A percentile compares a stretch with the other conserved stretches of the same genome.
Conservation (phyloP, 2,888 invertebrate species). For the Pseudococcus viburni region DNA sequence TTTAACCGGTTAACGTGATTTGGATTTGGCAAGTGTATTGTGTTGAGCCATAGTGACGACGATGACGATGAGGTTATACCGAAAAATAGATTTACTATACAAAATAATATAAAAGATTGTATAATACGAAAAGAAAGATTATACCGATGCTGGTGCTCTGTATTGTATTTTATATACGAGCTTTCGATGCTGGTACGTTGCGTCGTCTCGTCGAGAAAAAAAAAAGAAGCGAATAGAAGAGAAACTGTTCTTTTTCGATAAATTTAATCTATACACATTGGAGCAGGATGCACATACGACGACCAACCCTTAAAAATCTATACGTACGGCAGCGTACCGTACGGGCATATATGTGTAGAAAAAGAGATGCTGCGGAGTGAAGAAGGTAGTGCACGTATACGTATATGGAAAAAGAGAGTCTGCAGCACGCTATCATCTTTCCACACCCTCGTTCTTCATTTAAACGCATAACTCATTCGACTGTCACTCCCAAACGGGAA, state of each 20-base stretch:
- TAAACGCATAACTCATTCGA: constrained; percentile 60
- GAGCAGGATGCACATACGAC: constrained; percentile 1
- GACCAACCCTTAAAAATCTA: constrained; percentile 15
- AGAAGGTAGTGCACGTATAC: background rate
- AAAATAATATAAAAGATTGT: background rate
- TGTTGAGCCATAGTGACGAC: background rate
- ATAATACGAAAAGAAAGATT: background rate
- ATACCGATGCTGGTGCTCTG: background rate
- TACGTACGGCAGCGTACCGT: background rate
- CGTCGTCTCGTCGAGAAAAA: background rate
- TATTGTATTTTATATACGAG: background rate
- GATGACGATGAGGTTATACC: background rate
- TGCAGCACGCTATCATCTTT: constrained; percentile 65
- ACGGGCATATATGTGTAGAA: too few relatives aligned
- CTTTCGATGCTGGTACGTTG: background rate
- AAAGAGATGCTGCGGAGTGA: background rate
- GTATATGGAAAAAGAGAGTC: constrained; percentile 15
- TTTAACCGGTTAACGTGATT: background rate
- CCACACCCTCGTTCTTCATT: constrained; percentile 66
- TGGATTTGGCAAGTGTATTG: background rate
- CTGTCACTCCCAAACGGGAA: constrained; percentile 66
- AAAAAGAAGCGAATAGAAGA: background rate
- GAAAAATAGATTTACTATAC: background rate
- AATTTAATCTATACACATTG: constrained; percentile 61
- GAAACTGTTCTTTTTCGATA: constrained; percentile 51